Evolutionary conservation across 2,888 invertebrate genomes (phyloP), one percentile per base, ranked within the genome.

Genomic region (Caenorhabditis virilis): DNA sequence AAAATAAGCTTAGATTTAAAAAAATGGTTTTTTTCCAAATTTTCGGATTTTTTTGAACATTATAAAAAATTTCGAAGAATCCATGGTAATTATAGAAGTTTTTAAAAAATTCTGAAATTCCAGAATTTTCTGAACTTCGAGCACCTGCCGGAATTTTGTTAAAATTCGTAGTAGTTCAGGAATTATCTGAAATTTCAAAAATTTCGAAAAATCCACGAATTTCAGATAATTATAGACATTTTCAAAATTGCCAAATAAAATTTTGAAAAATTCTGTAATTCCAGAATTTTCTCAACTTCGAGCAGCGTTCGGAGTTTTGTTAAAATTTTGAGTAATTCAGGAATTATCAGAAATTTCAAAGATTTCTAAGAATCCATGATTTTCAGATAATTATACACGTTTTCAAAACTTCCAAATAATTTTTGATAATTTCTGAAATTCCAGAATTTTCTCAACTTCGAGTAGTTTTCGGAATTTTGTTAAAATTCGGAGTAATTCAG

Each of bases 51-150:
- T 27, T 27, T 27, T 45, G 45, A 27, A 27, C 18, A 27, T 16
- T 45, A 26, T 4, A 16, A 22, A 46, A 54, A 36, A 25, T 35
- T 25, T 47, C n/a, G 33, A 27, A 38, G 18, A 41, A 51, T 45
- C 18, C 33, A 35, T 48, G 23, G 18, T 38, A 27, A 15, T n/a
- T n/a, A n/a, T n/a, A n/a, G n/a, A n/a, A n/a, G 13, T 50, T 50
- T 41, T 27, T 16, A 41, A 41, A 26, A 39, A 41, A 26, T 25
- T 5, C n/a, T n/a, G n/a, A n/a, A n/a, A n/a, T n/a, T n/a, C n/a
- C n/a, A n/a, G n/a, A n/a, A n/a, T n/a, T n/a, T n/a, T n/a, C n/a
- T n/a, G n/a, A n/a, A n/a, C n/a, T n/a, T n/a, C n/a, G n/a, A n/a
- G n/a, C n/a, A n/a, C n/a, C n/a, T n/a, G n/a, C n/a, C n/a, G n/a